Percentiles rank a stretch among this genome's conserved stretches.
phyloP scores from a whole-genome alignment of 2,888 invertebrate genomes.

The Drosophila prolongata region DNA sequence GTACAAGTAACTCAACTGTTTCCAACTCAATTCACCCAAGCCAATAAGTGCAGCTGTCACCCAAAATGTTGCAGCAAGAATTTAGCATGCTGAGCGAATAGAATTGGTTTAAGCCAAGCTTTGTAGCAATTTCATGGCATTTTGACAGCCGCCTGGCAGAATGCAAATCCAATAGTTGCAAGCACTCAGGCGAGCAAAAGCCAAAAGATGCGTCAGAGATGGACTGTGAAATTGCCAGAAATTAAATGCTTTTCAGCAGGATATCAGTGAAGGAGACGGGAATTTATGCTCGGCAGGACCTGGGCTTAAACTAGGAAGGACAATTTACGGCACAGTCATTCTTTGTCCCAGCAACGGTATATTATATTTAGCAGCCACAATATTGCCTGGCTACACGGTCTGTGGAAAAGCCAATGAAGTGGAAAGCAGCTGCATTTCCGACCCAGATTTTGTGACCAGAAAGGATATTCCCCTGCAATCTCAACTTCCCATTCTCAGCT shows the following conservation, averaged over 20 bases:
- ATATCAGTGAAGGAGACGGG: background rate
- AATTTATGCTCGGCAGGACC: constrained; percentile 19
- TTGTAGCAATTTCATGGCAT: constrained; percentile 26
- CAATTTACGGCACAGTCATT: constrained; percentile 37
- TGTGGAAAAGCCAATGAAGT: constrained; percentile 20
- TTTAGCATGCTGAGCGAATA: constrained; percentile 28
- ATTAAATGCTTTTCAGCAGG: constrained; percentile 33
- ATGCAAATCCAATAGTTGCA: constrained; percentile 25
- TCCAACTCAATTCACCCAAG: constrained; percentile 19
- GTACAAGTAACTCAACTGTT: constrained; percentile 1
- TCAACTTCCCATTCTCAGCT: constrained; percentile 6
- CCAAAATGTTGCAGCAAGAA: constrained; percentile 13
- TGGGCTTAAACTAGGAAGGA: constrained; percentile 1
- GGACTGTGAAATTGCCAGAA: constrained; percentile 22
- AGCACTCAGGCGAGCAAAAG: constrained; percentile 3
- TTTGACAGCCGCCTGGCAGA: constrained; percentile 7
- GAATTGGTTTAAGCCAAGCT: constrained; percentile 3
- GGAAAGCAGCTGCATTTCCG: constrained; percentile 36
- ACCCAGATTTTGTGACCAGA: constrained; percentile 33
- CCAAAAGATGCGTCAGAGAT: constrained; percentile 19
- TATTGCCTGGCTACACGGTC: constrained; percentile 13
- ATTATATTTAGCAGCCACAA: constrained; percentile 37
- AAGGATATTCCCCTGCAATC: constrained; percentile 7
- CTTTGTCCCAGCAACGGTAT: constrained; percentile 19
- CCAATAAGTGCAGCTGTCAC: constrained; percentile 37